These are phyloP conservation scores for Lamellibrachia luymesi DNA, from an alignment of 1,140 invertebrate genomes.

Conservation along the genomic window DNA sequence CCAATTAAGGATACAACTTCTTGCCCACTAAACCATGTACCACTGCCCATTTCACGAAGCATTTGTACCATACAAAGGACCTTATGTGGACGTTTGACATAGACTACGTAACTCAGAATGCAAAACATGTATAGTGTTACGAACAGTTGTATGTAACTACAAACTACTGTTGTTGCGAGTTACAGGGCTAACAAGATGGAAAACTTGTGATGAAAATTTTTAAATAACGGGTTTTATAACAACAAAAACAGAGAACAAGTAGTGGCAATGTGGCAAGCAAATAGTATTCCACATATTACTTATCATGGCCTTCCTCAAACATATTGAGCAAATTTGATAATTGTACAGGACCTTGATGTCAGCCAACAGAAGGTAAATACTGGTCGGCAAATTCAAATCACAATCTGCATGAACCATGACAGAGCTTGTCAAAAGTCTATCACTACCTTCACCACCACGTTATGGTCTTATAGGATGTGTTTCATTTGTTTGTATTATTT, in stretches of 20 bases:
- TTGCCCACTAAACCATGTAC: too few species aligned
- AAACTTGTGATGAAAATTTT: too few species aligned
- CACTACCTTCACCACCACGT: not conserved
- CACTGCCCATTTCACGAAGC: too few species aligned
- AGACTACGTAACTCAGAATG: too few species aligned
- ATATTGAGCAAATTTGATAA: not conserved
- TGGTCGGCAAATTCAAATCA: not conserved
- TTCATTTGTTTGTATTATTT: not conserved
- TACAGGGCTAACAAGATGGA: not conserved
- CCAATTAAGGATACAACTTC: too few species aligned
- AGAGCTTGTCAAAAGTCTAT: not conserved
- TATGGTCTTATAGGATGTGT: not conserved
- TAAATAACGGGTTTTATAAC: not conserved
- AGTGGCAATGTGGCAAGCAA: not conserved
- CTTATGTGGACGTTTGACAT: too few species aligned
- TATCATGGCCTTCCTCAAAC: not conserved
- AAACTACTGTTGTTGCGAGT: too few species aligned
- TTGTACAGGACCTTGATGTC: not conserved
- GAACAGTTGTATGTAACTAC: too few species aligned
- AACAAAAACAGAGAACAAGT: not conserved
- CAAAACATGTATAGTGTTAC: too few species aligned
- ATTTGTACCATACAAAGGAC: too few species aligned
- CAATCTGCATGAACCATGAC: not conserved
- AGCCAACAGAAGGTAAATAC: not conserved
- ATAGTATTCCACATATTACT: not conserved